Evolutionary conservation across 2,888 invertebrate species (phyloP).

Genomic region (Drosophila suboccidentalis): DNA sequence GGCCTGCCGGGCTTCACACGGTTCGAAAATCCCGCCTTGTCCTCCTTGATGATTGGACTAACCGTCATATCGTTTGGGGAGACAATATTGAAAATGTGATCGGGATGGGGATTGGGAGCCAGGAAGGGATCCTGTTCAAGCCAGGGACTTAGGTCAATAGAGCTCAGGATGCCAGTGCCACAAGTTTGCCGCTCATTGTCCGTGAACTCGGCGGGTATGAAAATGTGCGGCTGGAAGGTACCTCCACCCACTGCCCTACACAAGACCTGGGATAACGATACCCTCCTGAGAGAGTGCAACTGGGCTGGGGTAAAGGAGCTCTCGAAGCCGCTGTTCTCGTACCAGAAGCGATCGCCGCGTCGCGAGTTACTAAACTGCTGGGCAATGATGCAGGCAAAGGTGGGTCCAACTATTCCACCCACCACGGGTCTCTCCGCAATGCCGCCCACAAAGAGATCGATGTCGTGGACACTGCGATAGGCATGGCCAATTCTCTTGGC

Average conservation of each 20-base stretch:
- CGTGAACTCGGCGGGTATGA: constrained; percentile 82
- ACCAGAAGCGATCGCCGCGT: constrained; percentile 93
- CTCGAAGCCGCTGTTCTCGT: constrained; percentile 91
- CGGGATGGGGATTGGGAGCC: constrained; percentile 46
- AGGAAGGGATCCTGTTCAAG: constrained; percentile 84
- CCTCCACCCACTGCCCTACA: constrained; percentile 85
- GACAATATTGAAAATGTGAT: constrained; percentile 64
- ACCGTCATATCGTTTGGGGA: constrained; percentile 29
- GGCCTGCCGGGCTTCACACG: constrained; percentile 64
- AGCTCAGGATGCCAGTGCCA: constrained; percentile 76
- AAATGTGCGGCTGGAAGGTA: constrained; percentile 85
- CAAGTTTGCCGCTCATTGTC: constrained; percentile 83
- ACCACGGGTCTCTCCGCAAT: constrained; percentile 92
- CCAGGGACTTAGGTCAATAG: constrained; percentile 85
- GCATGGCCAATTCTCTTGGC: constrained; percentile 88
- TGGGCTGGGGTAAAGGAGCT: constrained; percentile 92
- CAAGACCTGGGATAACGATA: constrained; percentile 90
- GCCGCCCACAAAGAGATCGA: constrained; percentile 93
- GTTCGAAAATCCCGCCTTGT: constrained; percentile 78
- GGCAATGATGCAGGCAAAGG: constrained; percentile 95
- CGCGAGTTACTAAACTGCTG: constrained; percentile 93
- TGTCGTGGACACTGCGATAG: constrained; percentile 91
- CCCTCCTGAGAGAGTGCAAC: constrained; percentile 90
- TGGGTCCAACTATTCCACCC: constrained; percentile 92
- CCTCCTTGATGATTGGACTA: constrained; percentile 59